A percentile compares a stretch with the other conserved stretches of the same genome.
Evolutionary conservation across 2,888 invertebrate genomes (phyloP).

Genomic region (Ceriagrion tenellum): DNA sequence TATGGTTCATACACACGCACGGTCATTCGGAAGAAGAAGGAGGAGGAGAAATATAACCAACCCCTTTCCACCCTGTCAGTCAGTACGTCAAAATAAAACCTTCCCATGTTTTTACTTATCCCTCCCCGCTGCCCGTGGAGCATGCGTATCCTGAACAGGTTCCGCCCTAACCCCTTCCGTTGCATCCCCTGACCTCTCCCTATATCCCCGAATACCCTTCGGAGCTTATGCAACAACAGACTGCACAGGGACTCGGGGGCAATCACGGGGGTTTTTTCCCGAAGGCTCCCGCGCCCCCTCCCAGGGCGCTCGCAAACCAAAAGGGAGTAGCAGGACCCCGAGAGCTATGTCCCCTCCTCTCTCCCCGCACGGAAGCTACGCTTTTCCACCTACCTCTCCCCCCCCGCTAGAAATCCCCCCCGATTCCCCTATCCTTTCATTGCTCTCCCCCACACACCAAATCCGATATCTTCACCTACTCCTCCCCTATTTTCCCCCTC

Average conservation of each 20-base stretch:
- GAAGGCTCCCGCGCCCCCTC: background rate
- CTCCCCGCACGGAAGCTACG: background rate
- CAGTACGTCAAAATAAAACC: background rate
- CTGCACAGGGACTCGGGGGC: background rate
- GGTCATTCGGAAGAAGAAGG: background rate
- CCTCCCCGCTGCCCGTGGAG: background rate
- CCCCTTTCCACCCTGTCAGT: background rate
- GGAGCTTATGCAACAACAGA: background rate
- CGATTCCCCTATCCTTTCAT: too few relatives aligned
- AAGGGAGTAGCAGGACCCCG: background rate
- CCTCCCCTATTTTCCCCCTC: background rate
- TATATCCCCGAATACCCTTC: background rate
- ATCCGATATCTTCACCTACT: conserved; percentile 29
- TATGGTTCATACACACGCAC: background rate
- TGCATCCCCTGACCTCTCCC: background rate
- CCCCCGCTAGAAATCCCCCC: background rate
- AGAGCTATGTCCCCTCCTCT: background rate
- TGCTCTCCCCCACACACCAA: background rate
- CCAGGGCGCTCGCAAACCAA: background rate
- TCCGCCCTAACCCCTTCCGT: background rate
- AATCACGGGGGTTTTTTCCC: background rate
- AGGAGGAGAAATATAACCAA: background rate
- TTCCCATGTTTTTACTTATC: background rate
- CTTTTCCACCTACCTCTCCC: background rate
- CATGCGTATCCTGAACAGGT: background rate